These are phyloP conservation scores for Mesorhabditis spiculigera DNA, from an alignment of 2,888 invertebrate species.

Conservation along the genomic window DNA sequence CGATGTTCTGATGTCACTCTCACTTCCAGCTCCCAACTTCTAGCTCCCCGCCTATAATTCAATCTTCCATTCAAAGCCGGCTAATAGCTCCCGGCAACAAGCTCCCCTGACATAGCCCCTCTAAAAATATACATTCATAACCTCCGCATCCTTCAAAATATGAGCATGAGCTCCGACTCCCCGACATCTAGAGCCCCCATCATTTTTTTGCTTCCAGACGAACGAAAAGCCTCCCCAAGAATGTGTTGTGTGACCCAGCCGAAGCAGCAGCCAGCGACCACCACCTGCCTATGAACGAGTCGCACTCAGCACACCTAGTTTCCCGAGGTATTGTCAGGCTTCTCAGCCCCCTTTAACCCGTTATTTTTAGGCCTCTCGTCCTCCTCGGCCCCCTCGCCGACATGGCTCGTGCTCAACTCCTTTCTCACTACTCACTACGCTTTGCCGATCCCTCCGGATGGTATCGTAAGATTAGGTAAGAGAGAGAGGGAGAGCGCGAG, in stretches of 20 bases:
- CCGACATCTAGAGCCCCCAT: no score
- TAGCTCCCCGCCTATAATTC: no score
- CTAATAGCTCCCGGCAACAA: no score
- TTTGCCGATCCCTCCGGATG: slow-evolving; percentile 67
- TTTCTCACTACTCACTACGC: slow-evolving; percentile 85
- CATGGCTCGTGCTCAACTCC: slow-evolving; percentile 81
- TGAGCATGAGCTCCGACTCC: no score
- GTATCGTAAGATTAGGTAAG: slow-evolving; percentile 9
- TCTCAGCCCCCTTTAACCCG: not conserved
- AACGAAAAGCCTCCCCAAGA: slow-evolving; percentile 85
- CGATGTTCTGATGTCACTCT: no score
- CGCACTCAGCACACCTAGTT: slow-evolving; percentile 75
- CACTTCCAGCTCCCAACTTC: no score
- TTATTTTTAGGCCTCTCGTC: slow-evolving; percentile 75
- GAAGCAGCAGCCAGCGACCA: slow-evolving; percentile 30
- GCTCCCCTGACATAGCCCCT: no score
- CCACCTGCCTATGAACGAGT: slow-evolving; percentile 86
- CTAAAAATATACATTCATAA: no score
- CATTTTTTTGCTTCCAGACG: slow-evolving; percentile 63
- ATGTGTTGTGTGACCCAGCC: slow-evolving; percentile 87
- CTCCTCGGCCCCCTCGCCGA: slow-evolving; percentile 91
- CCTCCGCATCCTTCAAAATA: no score
- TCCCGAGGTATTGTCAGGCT: slow-evolving; percentile 35
- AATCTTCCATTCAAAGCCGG: no score
- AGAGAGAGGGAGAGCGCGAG: slow-evolving; percentile 17